Conservation (phyloP, 1,140 invertebrate species). For the Heliconius himera region DNA sequence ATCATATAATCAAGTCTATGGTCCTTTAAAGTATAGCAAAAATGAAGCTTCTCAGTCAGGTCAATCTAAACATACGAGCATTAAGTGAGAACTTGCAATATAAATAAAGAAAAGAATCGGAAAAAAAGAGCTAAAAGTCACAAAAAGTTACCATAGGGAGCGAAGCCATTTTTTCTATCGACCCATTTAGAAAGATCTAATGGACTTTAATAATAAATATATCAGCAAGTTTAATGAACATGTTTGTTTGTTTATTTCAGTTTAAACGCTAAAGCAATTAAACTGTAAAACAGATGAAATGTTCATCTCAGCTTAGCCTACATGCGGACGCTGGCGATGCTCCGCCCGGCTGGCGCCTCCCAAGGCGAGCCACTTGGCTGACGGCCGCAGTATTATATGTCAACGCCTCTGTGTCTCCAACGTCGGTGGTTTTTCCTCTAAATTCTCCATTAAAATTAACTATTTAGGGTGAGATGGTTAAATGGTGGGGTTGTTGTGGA, state of each 20-base stretch:
- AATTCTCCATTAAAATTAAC: not conserved
- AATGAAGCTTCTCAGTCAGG: too few species aligned
- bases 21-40: too few species aligned
- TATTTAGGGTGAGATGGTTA: not conserved
- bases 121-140: not conserved
- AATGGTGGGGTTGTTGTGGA: not conserved
- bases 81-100: too few species aligned
- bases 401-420: not conserved
- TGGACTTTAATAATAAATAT: not conserved
- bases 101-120: not conserved
- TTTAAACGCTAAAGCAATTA: not conserved
- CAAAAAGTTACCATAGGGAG: too few species aligned
- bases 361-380: constrained; percentile 5
- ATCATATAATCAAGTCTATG: too few species aligned
- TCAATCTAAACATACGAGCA: too few species aligned
- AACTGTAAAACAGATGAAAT: constrained; percentile 13
- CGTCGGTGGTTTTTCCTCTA: not conserved
- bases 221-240: not conserved
- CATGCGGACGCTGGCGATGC: not conserved
- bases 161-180: too few species aligned
- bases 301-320: not conserved
- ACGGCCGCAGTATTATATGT: not conserved
- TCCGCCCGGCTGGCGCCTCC: constrained; percentile 9
- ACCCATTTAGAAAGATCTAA: not conserved
- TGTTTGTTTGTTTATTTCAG: not conserved